Conservation (phyloP, 2,113 vertebrate species). For the Ailurus styani region DNA sequence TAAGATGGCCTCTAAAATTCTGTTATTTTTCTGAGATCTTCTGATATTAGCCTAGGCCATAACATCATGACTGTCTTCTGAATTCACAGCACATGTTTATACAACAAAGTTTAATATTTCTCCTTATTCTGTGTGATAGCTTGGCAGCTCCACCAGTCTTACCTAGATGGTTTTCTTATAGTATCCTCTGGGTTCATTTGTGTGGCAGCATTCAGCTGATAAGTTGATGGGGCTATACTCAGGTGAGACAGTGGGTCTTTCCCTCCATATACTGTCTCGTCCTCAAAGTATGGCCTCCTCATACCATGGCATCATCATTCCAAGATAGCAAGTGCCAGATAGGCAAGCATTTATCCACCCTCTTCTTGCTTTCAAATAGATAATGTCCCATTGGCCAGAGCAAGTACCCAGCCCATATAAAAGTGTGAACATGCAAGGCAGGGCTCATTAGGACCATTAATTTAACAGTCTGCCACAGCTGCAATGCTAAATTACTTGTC, state of each 20-base stretch:
- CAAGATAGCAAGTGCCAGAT: background rate
- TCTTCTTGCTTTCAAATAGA: background rate
- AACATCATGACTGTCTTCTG: background rate
- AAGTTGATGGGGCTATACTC: background rate
- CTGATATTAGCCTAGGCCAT: background rate
- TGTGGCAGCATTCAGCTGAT: background rate
- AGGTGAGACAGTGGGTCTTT: background rate
- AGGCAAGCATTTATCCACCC: background rate
- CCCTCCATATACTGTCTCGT: background rate
- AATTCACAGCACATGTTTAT: background rate
- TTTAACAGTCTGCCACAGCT: background rate
- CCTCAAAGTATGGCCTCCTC: background rate
- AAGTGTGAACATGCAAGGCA: background rate
- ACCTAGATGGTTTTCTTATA: background rate
- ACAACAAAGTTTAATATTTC: background rate
- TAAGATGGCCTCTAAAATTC: background rate
- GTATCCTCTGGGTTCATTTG: background rate
- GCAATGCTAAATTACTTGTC: background rate
- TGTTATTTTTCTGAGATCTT: background rate
- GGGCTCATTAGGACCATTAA: background rate
- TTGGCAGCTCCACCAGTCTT: background rate
- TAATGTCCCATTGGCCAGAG: background rate
- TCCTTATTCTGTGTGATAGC: background rate
- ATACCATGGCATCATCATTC: background rate
- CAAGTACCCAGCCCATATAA: background rate